These are phyloP conservation scores for Morelia viridis DNA, from an alignment of 2,797 vertebrate species.

Conservation along the genomic window DNA sequence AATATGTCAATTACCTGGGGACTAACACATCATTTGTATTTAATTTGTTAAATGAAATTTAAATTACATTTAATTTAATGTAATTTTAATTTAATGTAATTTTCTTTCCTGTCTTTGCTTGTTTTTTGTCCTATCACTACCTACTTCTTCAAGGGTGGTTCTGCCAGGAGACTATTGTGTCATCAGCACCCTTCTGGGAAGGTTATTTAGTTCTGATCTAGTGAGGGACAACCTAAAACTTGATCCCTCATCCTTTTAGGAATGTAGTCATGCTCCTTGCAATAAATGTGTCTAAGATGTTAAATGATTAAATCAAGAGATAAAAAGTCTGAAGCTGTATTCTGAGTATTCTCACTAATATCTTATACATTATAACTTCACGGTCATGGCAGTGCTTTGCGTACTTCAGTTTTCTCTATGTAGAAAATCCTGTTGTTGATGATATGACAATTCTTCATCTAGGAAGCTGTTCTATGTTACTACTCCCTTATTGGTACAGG, in stretches of 20 bases:
- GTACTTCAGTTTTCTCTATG: not conserved
- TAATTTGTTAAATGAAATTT: not conserved
- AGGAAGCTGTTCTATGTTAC: not conserved
- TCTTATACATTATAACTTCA: not conserved
- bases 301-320: conserved; percentile 4
- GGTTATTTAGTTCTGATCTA: not conserved
- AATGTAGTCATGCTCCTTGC: not conserved
- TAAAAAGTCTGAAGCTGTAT: not conserved
- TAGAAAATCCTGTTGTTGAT: not conserved
- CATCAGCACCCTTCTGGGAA: not conserved
- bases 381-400: not conserved
- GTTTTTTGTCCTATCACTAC: not conserved
- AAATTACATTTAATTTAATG: not conserved
- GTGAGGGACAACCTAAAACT: not conserved
- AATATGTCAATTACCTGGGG: not conserved
- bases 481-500: not conserved
- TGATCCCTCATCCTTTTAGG: not conserved
- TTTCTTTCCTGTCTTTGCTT: not conserved
- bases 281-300: not conserved
- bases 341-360: not conserved
- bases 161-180: not conserved
- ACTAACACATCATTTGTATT: not conserved
- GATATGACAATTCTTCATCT: not conserved
- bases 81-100: not conserved
- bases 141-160: not conserved